These are phyloP conservation scores for Okamejei kenojei DNA, from an alignment of 2,797 vertebrate species.

Conservation along the genomic window DNA sequence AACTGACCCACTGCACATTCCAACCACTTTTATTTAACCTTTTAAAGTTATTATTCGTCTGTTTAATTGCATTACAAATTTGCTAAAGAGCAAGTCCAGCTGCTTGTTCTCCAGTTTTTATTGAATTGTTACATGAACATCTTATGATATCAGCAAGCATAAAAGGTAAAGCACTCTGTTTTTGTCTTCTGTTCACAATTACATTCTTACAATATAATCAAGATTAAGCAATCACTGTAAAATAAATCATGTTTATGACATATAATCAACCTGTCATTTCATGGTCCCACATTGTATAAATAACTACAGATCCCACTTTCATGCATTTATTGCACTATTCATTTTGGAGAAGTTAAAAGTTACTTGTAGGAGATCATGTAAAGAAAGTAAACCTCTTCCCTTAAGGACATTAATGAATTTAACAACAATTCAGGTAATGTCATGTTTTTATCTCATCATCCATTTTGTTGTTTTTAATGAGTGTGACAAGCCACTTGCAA, in stretches of 20 bases:
- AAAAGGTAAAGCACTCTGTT: not conserved
- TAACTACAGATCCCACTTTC: not conserved
- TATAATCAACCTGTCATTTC: not conserved
- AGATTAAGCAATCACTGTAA: not conserved
- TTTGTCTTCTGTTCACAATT: not conserved
- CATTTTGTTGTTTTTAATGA: not conserved
- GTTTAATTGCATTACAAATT: not conserved
- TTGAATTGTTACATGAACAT: not conserved
- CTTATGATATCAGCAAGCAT: not conserved
- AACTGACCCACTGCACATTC: not conserved
- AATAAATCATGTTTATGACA: not conserved
- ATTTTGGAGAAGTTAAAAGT: not conserved
- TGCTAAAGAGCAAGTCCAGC: not conserved
- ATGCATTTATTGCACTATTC: not conserved
- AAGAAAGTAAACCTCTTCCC: not conserved
- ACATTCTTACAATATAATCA: not conserved
- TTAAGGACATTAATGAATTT: not conserved
- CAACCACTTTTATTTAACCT: not conserved
- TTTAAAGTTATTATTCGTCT: not conserved
- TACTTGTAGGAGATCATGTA: not conserved
- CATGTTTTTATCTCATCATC: not conserved
- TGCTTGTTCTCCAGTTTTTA: not conserved
- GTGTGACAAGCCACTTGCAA: not conserved
- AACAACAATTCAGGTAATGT: not conserved
- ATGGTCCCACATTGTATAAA: not conserved